phyloP scores from a whole-genome alignment of 2,888 invertebrate species.

The Dolichomitus sp. region DNA sequence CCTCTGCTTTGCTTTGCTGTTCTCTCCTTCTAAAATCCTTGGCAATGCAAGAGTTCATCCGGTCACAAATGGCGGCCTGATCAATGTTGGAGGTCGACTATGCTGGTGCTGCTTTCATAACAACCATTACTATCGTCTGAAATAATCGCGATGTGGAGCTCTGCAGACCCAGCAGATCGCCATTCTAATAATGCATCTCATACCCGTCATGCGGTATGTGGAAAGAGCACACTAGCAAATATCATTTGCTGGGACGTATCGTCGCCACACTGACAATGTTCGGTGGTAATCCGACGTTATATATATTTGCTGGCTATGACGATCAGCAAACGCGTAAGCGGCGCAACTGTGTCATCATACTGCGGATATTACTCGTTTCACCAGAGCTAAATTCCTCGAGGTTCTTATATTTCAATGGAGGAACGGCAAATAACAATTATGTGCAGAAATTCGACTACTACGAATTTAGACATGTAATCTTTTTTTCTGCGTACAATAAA shows the following conservation, averaged over 20 bases:
- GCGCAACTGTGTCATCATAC: background rate
- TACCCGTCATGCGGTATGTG: background rate
- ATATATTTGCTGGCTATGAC: background rate
- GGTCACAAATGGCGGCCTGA: constrained; percentile 45
- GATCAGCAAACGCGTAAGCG: background rate
- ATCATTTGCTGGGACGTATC: background rate
- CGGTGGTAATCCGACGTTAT: constrained; percentile 3
- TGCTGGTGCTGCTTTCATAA: background rate
- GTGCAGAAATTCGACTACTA: background rate
- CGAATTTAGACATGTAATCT: background rate
- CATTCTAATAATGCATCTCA: background rate
- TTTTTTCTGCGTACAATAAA: background rate
- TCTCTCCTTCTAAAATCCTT: constrained; percentile 47
- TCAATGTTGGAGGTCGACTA: constrained; percentile 49
- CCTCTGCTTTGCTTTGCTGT: constrained; percentile 36
- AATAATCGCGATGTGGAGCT: background rate
- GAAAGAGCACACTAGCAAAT: background rate
- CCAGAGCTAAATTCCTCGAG: background rate
- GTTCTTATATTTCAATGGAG: background rate
- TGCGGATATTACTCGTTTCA: background rate
- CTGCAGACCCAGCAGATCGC: background rate
- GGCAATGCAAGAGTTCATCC: constrained; percentile 63
- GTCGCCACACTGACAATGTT: background rate
- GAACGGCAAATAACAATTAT: background rate
- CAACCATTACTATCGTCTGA: background rate